Evolutionary conservation across 1,140 invertebrate species (phyloP).

Genomic region (Sinonovacula constricta): DNA sequence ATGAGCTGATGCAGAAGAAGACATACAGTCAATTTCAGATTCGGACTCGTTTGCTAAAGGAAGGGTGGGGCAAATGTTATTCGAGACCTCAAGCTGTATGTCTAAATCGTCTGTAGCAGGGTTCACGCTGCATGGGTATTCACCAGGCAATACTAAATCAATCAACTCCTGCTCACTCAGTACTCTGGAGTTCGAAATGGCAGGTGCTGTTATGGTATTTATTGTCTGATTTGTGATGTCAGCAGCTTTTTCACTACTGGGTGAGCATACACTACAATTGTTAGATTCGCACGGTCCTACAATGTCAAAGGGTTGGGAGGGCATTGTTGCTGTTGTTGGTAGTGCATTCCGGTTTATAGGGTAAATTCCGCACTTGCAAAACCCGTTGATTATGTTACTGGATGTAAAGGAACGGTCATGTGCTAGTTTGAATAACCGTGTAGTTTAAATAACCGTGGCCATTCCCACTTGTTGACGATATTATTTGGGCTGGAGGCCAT

Average conservation of each 20-base stretch:
- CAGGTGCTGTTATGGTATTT: background rate
- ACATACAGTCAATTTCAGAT: too few relatives aligned
- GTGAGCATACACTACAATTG: background rate
- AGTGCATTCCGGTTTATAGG: slow-evolving; percentile 2
- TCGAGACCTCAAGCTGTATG: background rate
- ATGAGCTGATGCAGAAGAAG: too few relatives aligned
- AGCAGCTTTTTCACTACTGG: background rate
- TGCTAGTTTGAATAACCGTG: background rate
- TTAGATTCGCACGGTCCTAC: too few relatives aligned
- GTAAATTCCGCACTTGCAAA: slow-evolving; percentile 8
- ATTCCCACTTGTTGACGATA: slow-evolving; percentile 22
- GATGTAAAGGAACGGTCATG: slow-evolving; percentile 14
- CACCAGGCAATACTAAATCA: background rate
- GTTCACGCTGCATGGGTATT: background rate
- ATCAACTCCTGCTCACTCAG: background rate
- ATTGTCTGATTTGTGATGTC: background rate
- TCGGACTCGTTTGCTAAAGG: too few relatives aligned
- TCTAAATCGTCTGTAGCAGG: too few relatives aligned
- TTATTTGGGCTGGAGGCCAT: slow-evolving; percentile 31
- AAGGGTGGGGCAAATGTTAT: too few relatives aligned
- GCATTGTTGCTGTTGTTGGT: background rate
- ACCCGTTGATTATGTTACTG: background rate
- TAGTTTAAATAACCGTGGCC: slow-evolving; percentile 8
- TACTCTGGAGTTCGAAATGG: background rate
- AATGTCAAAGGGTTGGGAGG: background rate